A percentile compares a stretch with the other conserved stretches of the same genome.
Evolutionary conservation across 2,797 vertebrate genomes (phyloP).

Genomic region (Cynopterus sphinx): DNA sequence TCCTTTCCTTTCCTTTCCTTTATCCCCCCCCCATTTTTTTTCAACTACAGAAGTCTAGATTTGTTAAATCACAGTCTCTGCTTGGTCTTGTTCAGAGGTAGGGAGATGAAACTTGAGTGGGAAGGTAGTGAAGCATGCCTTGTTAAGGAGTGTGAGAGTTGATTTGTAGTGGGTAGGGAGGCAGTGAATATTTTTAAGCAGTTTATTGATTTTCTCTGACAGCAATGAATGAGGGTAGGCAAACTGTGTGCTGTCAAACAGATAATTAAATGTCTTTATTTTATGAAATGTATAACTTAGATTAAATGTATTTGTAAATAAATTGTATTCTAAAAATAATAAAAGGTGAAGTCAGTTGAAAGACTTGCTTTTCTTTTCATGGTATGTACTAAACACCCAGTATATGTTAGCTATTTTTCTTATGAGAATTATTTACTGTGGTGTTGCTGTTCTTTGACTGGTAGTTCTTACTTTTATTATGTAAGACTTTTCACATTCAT

Average conservation of each 20-base stretch:
- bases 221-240: background rate
- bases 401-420: background rate
- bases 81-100: background rate
- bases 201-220: background rate
- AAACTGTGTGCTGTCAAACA: background rate
- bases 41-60: background rate
- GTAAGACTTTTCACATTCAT: background rate
- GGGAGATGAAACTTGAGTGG: background rate
- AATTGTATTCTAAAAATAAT: background rate
- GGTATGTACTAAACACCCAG: background rate
- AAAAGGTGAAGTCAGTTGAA: background rate
- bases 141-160: background rate
- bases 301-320: background rate
- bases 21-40: background rate
- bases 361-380: background rate
- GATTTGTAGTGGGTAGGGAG: background rate
- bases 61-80: background rate
- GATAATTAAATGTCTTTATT: background rate
- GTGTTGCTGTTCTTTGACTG: background rate
- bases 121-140: background rate
- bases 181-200: background rate
- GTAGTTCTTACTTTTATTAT: background rate
- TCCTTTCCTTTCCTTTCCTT: no score
- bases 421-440: background rate
- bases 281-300: background rate